These are phyloP conservation scores for Arenaria interpres DNA, from an alignment of 2,113 vertebrate species.

Conservation along the genomic window DNA sequence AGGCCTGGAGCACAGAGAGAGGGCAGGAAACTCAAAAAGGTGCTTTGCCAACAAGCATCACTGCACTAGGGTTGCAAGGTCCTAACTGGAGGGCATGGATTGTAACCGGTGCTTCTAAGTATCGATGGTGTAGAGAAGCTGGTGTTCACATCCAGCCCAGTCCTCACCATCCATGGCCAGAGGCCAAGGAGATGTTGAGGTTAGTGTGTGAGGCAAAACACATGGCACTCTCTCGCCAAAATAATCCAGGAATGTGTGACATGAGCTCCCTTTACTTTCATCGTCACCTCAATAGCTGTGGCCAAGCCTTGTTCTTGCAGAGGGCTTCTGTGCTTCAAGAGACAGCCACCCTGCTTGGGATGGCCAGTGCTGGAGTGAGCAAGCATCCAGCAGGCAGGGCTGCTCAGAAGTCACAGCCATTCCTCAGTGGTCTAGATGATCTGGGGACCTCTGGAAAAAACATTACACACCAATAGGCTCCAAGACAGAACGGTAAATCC, in stretches of 20 bases:
- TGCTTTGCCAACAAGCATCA: background rate
- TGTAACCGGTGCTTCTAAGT: background rate
- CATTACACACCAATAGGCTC: too few relatives aligned
- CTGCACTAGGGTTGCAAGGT: background rate
- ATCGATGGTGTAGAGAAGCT: background rate
- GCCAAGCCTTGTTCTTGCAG: background rate
- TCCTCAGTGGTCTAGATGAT: background rate
- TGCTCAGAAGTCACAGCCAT: background rate
- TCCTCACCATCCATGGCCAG: background rate
- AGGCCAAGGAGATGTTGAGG: background rate
- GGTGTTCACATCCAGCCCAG: background rate
- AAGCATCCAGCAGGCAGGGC: background rate
- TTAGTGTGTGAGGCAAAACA: rapidly evolving
- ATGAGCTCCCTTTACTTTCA: background rate
- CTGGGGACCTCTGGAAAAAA: background rate
- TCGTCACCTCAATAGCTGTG: background rate
- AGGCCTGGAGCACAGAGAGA: background rate
- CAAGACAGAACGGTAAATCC: background rate
- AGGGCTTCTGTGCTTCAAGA: background rate
- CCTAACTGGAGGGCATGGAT: background rate
- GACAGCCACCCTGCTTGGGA: too few relatives aligned
- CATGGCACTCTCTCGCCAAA: background rate
- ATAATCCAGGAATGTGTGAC: background rate
- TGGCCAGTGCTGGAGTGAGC: background rate
- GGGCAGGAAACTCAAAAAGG: background rate